Evolutionary conservation across 1,140 invertebrate species (phyloP), one percentile per base, ranked within the genome.

Genomic region (Forficula auricularia): DNA sequence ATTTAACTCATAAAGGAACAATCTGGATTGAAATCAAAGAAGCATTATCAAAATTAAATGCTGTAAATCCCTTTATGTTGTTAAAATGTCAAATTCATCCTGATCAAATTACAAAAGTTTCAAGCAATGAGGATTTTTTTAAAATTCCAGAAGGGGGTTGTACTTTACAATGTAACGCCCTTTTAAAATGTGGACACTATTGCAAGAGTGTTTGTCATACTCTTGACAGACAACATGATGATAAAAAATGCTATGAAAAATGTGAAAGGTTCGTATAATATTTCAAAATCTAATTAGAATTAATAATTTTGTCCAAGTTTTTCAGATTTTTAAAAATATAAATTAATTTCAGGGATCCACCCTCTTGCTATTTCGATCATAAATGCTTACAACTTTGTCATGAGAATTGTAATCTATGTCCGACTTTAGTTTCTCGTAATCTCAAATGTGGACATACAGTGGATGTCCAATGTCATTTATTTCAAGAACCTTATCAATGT

Each of bases 191-290:
- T 52, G 64, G 64, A 3, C 74, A 77, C 50, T 42, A 41, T 14
- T 76, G 74, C 52, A 59, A 60, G 15, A 60, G 58, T 18, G 42
- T 70, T 4, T 73, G 71, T 41, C 70, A 73, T 46, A 54, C 61
- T 3, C 58, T 60, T 27, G 62, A 70, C 46, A 44, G 54, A 4
- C 54, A 62, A 2, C 73, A 77, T 49, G 18, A 35, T 2, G 18
- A 44, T 2, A 57, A 56, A 16, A 57, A 54, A 44, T 73, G 71
- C 47, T 46, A 40, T 35, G 49, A 58, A 50, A 44, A 56, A 41
- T 62, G 67, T 53, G 41, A 19, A 9, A 64, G 50, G 56, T 57
- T 43, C 43, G 42, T 48, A 39, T 6, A 36, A 36, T 15, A 36
- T 15, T 32, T 32, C n/a, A 36, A 36, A 36, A 36, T 15, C n/a